Evolutionary conservation across 1,140 invertebrate species (phyloP), one percentile per base, ranked within the genome.

Genomic region (Popillia japonica): DNA sequence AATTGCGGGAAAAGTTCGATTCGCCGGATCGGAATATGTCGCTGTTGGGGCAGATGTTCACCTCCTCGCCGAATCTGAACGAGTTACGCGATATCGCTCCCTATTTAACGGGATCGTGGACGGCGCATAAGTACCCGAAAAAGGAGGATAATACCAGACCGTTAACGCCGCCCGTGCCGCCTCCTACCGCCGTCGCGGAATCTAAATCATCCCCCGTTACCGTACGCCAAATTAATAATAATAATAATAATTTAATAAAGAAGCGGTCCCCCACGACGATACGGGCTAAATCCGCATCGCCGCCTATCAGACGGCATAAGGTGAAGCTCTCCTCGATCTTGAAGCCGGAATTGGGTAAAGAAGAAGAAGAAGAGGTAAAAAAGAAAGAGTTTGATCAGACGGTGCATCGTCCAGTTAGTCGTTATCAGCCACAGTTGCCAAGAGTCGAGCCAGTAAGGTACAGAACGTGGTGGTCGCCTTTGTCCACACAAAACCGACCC

Each of bases 21-120:
- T 87, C 86, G 0, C 84, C 84, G 6, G 90, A 90, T 40, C 74
- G 80, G 78, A 84, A 87, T 20, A 90, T 92, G 73, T 94, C 93
- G 6, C 85, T 94, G 9, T 86, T 95, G 7, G 94, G 94, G 0
- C 91, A 94, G 82, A 93, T 96, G 89, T 96, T 94, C 82, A 93
- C 93, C 0, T 96, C 94, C 0, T 91, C 92, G 27, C 94, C 94
- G 0, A 92, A 95, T 82, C 88, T 96, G 17, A 90, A 91, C 78
- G 94, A 96, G 82, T 87, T 95, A 0, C 88, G 91, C 0, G 93
- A 94, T 81, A 93, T 95, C 23, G 92, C 92, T 6, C 92, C 93
- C 0, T 94, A 95, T 86, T 86, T 95, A 77, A 90, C 92, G 0
- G 94, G 93, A 2, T 88, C 91, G 9, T 95, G 94, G 94, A 90